Evolutionary conservation across 37 sponge, comb jelly and placozoan species (phyloP).

Genomic region (Petrosia ficiformis): DNA sequence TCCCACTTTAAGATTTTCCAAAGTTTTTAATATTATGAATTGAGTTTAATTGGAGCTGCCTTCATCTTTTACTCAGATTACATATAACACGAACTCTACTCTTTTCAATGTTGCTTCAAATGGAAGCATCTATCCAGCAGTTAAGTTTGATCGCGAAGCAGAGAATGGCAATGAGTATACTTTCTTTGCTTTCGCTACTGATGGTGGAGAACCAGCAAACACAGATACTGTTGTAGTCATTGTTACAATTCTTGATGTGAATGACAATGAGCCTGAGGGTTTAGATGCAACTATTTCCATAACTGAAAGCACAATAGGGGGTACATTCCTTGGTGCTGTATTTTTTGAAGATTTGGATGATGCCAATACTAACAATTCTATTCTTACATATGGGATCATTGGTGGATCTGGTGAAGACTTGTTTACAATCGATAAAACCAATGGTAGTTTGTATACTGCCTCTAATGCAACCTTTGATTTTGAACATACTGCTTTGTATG

Average conservation of each 20-base stretch:
- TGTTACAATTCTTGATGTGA: constrained; percentile 14
- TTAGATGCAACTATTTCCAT: background rate
- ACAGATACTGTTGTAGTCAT: background rate
- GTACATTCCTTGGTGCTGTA: background rate
- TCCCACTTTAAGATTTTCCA: too few relatives aligned
- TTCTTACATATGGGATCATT: constrained; percentile 4
- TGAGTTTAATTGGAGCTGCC: background rate
- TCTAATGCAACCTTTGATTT: constrained; percentile 35
- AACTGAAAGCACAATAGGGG: background rate
- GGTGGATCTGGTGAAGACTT: constrained; percentile 5
- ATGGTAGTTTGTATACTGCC: constrained; percentile 8
- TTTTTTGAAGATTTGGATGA: background rate
- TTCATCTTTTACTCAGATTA: constrained; percentile 15
- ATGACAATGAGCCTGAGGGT: constrained; percentile 28
- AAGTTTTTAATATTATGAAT: background rate
- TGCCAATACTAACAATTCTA: constrained; percentile 2
- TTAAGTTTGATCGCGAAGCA: constrained; percentile 19
- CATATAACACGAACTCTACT: constrained; percentile 9
- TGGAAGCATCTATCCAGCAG: constrained; percentile 12
- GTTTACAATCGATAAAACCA: constrained; percentile 5
- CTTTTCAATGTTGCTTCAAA: constrained; percentile 21
- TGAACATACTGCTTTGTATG: constrained; percentile 4
- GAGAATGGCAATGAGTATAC: background rate
- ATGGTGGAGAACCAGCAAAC: background rate
- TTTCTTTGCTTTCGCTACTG: background rate